A percentile compares a stretch with the other conserved stretches of the same genome.
Evolutionary conservation across 2,888 invertebrate species (phyloP).

Genomic region (Gandaritis pyraliata): DNA sequence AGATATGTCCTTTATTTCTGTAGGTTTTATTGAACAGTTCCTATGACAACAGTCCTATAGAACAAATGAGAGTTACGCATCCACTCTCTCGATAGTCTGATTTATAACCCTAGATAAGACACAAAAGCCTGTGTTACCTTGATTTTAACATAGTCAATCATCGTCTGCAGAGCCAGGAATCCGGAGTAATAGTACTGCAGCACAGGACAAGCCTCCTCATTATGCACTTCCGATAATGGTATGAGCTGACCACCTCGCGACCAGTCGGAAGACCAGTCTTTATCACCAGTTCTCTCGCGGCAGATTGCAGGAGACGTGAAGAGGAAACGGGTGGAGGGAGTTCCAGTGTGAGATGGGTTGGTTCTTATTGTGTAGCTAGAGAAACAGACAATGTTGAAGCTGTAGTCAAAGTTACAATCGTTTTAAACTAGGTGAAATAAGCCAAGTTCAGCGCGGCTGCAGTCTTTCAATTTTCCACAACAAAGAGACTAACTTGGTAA

Average conservation of each 20-base stretch:
- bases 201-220: conserved; percentile 89
- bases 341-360: conserved; percentile 87
- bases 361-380: conserved; percentile 89
- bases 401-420: too few species aligned
- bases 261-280: conserved; percentile 85
- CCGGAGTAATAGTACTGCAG: conserved; percentile 91
- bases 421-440: too few species aligned
- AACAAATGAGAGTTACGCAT: too few species aligned
- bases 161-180: conserved; percentile 88
- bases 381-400: conserved; percentile 4
- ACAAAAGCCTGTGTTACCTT: conserved; percentile 80
- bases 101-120: too few species aligned
- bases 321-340: conserved; percentile 87
- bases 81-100: too few species aligned
- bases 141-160: conserved; percentile 89
- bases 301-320: conserved; percentile 88
- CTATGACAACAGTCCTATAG: too few species aligned
- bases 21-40: too few species aligned
- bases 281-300: conserved; percentile 84
- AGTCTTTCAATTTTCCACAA: too few species aligned
- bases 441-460: too few species aligned
- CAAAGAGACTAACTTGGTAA: too few species aligned
- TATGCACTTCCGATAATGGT: conserved; percentile 84
- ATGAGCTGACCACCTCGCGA: conserved; percentile 77
- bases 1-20: too few species aligned